Conservation (phyloP, 2,113 vertebrate genomes). For the Sylvilagus bachmani region DNA sequence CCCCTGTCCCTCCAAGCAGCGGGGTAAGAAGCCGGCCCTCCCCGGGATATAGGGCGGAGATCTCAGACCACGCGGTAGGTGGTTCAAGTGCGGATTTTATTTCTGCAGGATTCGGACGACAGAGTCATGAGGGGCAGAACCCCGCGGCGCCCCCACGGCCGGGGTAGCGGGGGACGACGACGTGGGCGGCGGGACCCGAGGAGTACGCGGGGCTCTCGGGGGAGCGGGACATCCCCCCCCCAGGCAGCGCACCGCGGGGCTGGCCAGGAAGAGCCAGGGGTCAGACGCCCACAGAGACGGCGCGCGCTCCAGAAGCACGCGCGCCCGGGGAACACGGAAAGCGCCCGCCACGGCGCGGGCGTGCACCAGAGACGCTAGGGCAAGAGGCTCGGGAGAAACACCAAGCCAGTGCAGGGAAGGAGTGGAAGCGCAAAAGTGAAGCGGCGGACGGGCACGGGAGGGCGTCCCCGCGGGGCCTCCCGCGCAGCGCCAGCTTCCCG, state of each 20-base stretch:
- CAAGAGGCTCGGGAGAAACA: too few relatives aligned
- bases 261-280: background rate
- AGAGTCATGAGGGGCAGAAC: background rate
- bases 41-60: background rate
- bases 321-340: background rate
- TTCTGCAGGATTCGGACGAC: background rate
- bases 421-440: background rate
- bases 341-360: background rate
- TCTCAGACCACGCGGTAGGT: background rate
- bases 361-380: background rate
- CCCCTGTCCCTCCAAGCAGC: background rate
- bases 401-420: background rate
- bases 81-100: background rate
- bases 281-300: background rate
- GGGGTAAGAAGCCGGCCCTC: background rate
- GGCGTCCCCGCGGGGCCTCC: background rate
- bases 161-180: background rate
- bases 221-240: background rate
- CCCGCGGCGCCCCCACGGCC: rapidly evolving
- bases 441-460: background rate
- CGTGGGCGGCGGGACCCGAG: background rate
- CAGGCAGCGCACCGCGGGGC: background rate
- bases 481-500: background rate
- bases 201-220: rapidly evolving
- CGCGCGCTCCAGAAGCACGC: background rate